phyloP scores from a whole-genome alignment of 2,113 vertebrate genomes.

The Ceratotherium simum region DNA sequence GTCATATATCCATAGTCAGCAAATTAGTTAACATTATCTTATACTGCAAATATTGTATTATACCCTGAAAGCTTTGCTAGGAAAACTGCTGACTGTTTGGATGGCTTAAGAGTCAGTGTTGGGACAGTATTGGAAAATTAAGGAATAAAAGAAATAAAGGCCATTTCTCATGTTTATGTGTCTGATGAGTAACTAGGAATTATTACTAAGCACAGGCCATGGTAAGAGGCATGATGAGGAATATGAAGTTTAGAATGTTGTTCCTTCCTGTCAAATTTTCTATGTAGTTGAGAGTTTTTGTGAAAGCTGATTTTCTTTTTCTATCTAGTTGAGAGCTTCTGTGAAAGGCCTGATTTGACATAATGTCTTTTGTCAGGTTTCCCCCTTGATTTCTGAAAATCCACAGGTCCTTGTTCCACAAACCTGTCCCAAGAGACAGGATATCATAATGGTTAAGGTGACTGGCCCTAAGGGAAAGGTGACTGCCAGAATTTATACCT shows the following conservation, averaged over 20 bases:
- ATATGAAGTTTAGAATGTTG: not conserved
- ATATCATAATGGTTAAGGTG: not conserved
- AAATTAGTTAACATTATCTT: conserved; percentile 41
- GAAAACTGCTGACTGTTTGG: not conserved
- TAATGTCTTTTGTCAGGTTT: not conserved
- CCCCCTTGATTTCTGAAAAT: not conserved
- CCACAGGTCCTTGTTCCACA: not conserved
- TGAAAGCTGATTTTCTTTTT: not conserved
- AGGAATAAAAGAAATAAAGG: not conserved
- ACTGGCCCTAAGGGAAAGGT: not conserved
- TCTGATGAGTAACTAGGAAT: not conserved
- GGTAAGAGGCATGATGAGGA: not conserved
- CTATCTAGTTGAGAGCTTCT: not conserved
- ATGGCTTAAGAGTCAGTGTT: not conserved
- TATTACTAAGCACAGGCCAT: not conserved
- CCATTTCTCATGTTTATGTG: not conserved
- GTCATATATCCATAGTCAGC: not conserved
- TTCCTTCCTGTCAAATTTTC: not conserved
- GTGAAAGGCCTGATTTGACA: not conserved
- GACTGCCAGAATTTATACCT: not conserved
- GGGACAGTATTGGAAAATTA: not conserved
- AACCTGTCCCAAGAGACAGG: not conserved
- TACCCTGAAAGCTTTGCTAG: not conserved
- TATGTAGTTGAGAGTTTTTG: not conserved
- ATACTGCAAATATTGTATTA: not conserved